Evolutionary conservation across 1,140 invertebrate species (phyloP).

Genomic region (Saxidomus purpurata): DNA sequence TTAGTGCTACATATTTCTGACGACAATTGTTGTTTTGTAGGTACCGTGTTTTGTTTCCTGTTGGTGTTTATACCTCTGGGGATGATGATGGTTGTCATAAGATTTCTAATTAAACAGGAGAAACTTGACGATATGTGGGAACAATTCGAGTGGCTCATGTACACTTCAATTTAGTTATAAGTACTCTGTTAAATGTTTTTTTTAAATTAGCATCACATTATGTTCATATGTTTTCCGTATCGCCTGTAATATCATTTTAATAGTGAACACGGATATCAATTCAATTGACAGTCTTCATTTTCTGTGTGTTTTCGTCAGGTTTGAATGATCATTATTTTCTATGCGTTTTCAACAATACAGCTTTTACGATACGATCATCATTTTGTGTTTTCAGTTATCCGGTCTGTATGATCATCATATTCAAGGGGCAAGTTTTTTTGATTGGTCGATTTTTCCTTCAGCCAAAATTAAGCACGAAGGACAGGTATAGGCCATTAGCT

Average conservation of each 20-base stretch:
- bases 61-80: slow-evolving; percentile 3
- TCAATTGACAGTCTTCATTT: no score
- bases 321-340: no score
- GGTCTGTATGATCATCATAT: slow-evolving; percentile 47
- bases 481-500: slow-evolving; percentile 62
- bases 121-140: background rate
- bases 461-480: slow-evolving; percentile 45
- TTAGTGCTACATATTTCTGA: no score
- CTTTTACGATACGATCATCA: no score
- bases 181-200: no score
- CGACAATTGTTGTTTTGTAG: background rate
- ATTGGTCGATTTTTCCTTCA: slow-evolving; percentile 66
- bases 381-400: slow-evolving; percentile 70
- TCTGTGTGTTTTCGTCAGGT: no score
- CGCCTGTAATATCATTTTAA: no score
- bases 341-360: no score
- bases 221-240: no score
- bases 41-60: slow-evolving; percentile 21
- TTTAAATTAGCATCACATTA: no score
- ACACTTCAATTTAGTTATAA: no score
- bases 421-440: slow-evolving; percentile 68
- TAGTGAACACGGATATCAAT: no score
- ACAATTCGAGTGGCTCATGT: slow-evolving; percentile 42
- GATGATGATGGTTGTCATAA: background rate
- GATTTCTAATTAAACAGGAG: background rate